Conservation (phyloP, 2,113 vertebrate genomes). For the Silurus glanis region DNA sequence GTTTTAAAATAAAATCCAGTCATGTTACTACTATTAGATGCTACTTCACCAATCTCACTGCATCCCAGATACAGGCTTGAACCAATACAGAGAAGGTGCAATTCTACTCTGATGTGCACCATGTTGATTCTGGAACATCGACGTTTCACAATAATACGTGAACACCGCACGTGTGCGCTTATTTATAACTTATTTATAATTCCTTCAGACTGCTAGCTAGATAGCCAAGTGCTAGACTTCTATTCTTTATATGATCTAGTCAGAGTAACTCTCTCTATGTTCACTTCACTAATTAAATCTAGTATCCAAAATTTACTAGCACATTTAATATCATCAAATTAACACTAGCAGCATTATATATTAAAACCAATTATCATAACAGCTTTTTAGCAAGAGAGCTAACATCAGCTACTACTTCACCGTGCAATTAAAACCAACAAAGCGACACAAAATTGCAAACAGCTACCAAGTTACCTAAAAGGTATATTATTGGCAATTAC, state of each 20-base stretch:
- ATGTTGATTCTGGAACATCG: neutral
- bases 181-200: neutral
- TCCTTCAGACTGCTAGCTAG: neutral
- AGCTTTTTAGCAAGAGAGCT: neutral
- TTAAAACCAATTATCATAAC: neutral
- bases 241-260: neutral
- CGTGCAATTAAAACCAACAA: neutral
- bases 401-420: neutral
- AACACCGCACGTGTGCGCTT: neutral
- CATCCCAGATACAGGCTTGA: neutral
- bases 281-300: neutral
- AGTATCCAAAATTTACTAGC: neutral
- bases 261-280: neutral
- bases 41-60: neutral
- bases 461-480: too few species aligned
- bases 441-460: too few species aligned
- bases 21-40: neutral
- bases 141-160: neutral
- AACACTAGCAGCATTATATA: neutral
- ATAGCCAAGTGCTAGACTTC: neutral
- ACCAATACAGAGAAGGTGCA: neutral
- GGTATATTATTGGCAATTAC: too few species aligned
- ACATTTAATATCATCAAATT: neutral
- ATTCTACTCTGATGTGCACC: neutral
- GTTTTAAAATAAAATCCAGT: neutral